These are phyloP conservation scores for Campopleginae sp. DNA, from an alignment of 2,888 invertebrate genomes.

Conservation along the genomic window DNA sequence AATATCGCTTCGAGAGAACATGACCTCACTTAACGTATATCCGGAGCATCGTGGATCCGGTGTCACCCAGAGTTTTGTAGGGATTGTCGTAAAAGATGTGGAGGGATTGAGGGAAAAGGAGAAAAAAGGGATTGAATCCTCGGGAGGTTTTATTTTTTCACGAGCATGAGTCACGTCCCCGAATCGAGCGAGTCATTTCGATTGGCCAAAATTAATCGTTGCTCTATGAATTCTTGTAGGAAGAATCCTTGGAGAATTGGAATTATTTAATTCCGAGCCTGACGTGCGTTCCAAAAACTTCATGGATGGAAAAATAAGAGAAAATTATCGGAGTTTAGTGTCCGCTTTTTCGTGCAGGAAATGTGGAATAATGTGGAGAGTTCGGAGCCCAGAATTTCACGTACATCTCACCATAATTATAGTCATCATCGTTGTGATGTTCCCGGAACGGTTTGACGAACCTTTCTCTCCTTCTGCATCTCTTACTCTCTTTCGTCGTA, in stretches of 20 bases:
- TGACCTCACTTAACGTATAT: constrained; percentile 25
- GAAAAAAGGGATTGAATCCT: background rate
- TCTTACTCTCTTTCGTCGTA: background rate
- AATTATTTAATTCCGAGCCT: background rate
- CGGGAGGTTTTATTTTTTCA: background rate
- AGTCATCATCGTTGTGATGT: constrained; percentile 76
- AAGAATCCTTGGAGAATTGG: background rate
- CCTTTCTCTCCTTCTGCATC: constrained; percentile 28
- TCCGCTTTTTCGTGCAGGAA: constrained; percentile 38
- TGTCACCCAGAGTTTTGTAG: background rate
- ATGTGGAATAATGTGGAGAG: constrained; percentile 30
- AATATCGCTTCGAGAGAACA: constrained; percentile 3
- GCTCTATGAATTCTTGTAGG: background rate
- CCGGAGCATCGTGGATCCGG: constrained; percentile 11
- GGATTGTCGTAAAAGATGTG: background rate
- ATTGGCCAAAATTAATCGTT: background rate
- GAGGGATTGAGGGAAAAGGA: background rate
- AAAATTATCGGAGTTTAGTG: constrained; percentile 68
- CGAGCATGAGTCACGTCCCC: background rate
- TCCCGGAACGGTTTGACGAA: constrained; percentile 77
- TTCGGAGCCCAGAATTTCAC: constrained; percentile 16
- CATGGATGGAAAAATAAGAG: background rate
- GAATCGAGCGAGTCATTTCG: background rate
- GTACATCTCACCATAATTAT: constrained; percentile 72
- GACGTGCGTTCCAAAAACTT: background rate